Base-by-base conservation (phyloP, 2,797 vertebrate genomes). In the Delichon dasypus region DNA sequence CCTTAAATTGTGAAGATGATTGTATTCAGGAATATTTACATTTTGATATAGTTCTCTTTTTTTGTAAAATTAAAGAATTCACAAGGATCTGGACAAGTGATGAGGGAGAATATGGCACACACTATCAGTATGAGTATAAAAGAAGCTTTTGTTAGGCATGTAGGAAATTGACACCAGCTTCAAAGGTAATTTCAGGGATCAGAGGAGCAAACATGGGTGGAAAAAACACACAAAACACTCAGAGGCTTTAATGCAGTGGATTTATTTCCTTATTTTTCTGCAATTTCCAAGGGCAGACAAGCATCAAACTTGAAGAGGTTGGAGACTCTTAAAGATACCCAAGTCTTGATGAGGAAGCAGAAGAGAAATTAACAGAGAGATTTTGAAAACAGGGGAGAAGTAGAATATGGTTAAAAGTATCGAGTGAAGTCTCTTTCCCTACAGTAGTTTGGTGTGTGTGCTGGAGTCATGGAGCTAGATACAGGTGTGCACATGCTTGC, bases 381-480 rank as follows among this genome's bases (percentile, higher is more conserved):
- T 58, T 60, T 83, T 83, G n/a, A 66, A 57, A 85, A 58, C 11
- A 17, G 9, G 8, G 2, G 7, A 11, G 23, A 25, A 57, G 20
- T 27, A 18, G 9, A 67, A 44, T 44, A 19, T 42, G 11, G 45
- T 72, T 70, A 17, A 30, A 77, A 58, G 11, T 45, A 40, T 71
- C 36, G 16, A 20, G 47, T 27, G 29, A 64, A 75, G 11, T 65
- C 32, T 27, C 45, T 64, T 89, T 72, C 32, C 51, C 27, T 55
- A 1, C 18, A 3, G 11, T 55, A 17, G 12, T 62, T n/a, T 51
- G 15, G 30, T 71, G 17, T 16, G 3, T 0, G 0, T 55, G 18
- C 45, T 64, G 12, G 48, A 74, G 25, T 86, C 15, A 5, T 7
- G 34, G 38, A 45, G 32, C 11, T 32, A 21, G 47, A 16, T 53